phyloP scores from a whole-genome alignment of 2,113 vertebrate species.

The Propithecus coquereli region DNA sequence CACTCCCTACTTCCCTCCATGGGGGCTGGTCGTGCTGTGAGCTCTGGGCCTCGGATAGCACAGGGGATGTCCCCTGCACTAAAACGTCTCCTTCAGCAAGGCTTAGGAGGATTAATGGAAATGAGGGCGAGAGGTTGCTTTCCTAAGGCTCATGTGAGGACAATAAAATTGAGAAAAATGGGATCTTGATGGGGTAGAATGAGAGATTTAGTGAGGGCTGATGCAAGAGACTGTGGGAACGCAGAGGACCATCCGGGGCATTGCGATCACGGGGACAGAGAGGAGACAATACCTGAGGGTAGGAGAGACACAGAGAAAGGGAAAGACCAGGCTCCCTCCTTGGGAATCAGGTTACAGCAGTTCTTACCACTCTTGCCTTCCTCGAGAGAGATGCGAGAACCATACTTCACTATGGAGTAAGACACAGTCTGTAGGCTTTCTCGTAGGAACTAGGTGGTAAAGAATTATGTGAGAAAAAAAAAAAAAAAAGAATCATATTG shows the following conservation, averaged over 20 bases:
- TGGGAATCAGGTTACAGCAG: background rate
- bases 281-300: background rate
- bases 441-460: background rate
- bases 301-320: background rate
- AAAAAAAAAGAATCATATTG: background rate
- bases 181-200: background rate
- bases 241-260: background rate
- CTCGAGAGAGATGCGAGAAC: background rate
- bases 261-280: background rate
- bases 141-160: background rate
- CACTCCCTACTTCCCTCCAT: fast-evolving
- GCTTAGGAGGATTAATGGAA: background rate
- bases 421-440: background rate
- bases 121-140: background rate
- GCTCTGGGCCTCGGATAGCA: background rate
- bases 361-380: background rate
- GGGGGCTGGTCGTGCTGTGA: background rate
- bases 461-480: background rate
- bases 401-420: background rate
- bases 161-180: background rate
- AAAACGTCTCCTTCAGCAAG: background rate
- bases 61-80: background rate
- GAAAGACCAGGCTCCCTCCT: background rate
- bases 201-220: background rate
- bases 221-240: background rate